phyloP scores from a whole-genome alignment of 2,797 vertebrate genomes.

The Danio aesculapii region DNA sequence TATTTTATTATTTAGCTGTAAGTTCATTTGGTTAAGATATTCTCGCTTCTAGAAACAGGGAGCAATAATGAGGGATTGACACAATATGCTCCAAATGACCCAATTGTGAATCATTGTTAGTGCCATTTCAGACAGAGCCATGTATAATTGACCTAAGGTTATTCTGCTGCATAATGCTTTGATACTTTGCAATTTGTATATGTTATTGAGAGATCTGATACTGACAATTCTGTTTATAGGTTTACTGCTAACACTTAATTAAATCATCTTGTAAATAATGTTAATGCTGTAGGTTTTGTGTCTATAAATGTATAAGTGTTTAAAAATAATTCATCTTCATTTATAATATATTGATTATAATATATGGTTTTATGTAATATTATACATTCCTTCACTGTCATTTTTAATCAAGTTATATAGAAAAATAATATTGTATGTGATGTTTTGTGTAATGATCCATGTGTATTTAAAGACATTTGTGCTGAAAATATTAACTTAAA shows the following conservation, averaged over 20 bases:
- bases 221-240: neutral
- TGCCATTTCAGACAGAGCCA: slow-evolving; percentile 7
- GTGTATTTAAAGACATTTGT: no score
- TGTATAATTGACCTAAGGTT: slow-evolving; percentile 28
- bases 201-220: neutral
- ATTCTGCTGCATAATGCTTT: slow-evolving; percentile 24
- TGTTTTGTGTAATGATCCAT: no score
- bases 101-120: slow-evolving; percentile 34
- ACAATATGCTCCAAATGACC: slow-evolving; percentile 30
- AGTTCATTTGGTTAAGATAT: slow-evolving; percentile 44
- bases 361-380: no score
- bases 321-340: neutral
- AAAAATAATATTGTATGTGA: no score
- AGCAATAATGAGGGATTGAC: slow-evolving; percentile 30
- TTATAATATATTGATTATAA: neutral
- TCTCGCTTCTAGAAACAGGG: neutral
- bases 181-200: neutral
- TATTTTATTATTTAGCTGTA: slow-evolving; percentile 50
- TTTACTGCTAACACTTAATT: neutral
- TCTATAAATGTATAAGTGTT: neutral
- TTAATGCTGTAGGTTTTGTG: neutral
- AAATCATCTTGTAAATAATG: neutral
- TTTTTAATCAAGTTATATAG: no score
- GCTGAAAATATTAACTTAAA: no score
- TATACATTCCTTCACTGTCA: no score